Percentiles rank a stretch among this genome's conserved stretches.
Evolutionary conservation across 2,888 invertebrate genomes (phyloP).

Genomic region (Microctonus aethiopoides): DNA sequence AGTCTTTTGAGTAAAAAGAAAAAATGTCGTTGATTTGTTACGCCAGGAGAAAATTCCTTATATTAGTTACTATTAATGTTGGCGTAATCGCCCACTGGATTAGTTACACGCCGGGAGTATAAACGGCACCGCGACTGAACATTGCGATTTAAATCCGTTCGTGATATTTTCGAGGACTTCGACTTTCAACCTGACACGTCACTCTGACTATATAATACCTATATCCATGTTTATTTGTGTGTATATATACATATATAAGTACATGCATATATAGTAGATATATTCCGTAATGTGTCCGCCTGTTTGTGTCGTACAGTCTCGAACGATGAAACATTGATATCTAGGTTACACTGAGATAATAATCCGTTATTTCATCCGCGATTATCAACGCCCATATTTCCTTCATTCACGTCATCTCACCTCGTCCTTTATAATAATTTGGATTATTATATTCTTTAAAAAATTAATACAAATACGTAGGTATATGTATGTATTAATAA

Average conservation of each 20-base stretch:
- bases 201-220: not conserved
- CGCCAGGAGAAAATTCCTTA: slow-evolving; percentile 39
- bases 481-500: no score
- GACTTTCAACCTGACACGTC: slow-evolving; percentile 7
- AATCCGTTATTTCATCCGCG: slow-evolving; percentile 46
- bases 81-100: slow-evolving; percentile 44
- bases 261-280: no score
- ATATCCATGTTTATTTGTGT: not conserved
- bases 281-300: not conserved
- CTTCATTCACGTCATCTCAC: not conserved
- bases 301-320: slow-evolving; percentile 14
- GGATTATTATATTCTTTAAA: not conserved
- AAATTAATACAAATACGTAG: no score
- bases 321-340: slow-evolving; percentile 38
- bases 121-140: slow-evolving; percentile 36
- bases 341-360: slow-evolving; percentile 47
- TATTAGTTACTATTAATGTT: slow-evolving; percentile 45
- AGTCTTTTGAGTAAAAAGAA: slow-evolving; percentile 23
- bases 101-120: slow-evolving; percentile 46
- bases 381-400: slow-evolving; percentile 39
- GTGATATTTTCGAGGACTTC: not conserved
- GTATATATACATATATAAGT: slow-evolving; percentile 13
- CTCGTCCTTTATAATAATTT: not conserved
- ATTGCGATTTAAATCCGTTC: slow-evolving; percentile 5
- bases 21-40: slow-evolving; percentile 37